Evolutionary conservation across 2,113 vertebrate species (phyloP).

Genomic region (Ramphastos sulfuratus): DNA sequence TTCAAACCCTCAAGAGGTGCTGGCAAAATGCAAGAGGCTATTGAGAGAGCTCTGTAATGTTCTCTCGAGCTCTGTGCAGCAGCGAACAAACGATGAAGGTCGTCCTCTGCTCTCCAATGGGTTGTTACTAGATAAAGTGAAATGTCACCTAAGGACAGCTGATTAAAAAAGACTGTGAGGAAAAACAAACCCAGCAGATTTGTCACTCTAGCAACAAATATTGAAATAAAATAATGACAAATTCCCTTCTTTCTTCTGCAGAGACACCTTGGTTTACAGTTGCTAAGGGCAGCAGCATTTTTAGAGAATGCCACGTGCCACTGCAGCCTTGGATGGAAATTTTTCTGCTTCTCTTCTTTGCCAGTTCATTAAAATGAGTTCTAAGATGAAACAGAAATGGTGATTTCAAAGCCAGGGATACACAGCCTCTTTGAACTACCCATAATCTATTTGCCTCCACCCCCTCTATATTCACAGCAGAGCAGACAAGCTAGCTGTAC

Average conservation of each 20-base stretch:
- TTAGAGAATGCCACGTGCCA: background rate
- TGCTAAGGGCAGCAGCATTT: slow-evolving; percentile 13
- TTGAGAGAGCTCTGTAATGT: slow-evolving; percentile 33
- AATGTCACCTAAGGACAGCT: slow-evolving; percentile 67
- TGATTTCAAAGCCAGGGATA: slow-evolving; percentile 47
- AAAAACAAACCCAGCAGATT: slow-evolving; percentile 35
- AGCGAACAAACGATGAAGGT: slow-evolving; percentile 56
- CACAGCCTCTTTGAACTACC: slow-evolving; percentile 29
- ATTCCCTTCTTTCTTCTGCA: background rate
- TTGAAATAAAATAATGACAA: slow-evolving; percentile 16
- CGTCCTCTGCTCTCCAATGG: slow-evolving; percentile 39
- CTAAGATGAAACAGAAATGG: slow-evolving; percentile 54
- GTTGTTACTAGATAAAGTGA: slow-evolving; percentile 56
- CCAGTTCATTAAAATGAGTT: slow-evolving; percentile 29
- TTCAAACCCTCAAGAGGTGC: slow-evolving; percentile 57
- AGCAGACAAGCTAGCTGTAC: background rate
- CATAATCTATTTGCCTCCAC: slow-evolving; percentile 23
- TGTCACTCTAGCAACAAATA: slow-evolving; percentile 32
- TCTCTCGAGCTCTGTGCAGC: slow-evolving; percentile 36
- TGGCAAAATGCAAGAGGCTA: slow-evolving; percentile 27
- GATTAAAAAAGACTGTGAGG: slow-evolving; percentile 39
- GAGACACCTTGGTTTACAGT: background rate
- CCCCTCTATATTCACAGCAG: slow-evolving; percentile 7
- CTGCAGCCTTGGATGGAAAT: background rate
- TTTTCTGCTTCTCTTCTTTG: slow-evolving; percentile 41